These are phyloP conservation scores for Forbesichthys agassizii DNA, from an alignment of 2,113 vertebrate species.

Conservation along the genomic window DNA sequence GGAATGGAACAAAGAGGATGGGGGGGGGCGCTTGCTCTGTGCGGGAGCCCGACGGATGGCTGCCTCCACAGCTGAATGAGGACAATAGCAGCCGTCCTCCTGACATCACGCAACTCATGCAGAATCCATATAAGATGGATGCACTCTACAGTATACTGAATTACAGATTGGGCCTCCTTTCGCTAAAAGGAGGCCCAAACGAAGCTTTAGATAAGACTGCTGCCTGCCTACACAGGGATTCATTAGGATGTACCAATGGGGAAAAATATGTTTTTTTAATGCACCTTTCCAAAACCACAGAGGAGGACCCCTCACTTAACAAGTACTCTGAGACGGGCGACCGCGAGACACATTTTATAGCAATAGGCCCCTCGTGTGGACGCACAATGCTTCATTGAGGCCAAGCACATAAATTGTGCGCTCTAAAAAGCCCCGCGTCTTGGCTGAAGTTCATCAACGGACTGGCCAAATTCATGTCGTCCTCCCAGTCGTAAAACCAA, in stretches of 20 bases:
- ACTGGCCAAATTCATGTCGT: constrained; percentile 30
- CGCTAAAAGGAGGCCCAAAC: background rate
- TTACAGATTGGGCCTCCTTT: background rate
- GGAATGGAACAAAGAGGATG: constrained; percentile 38
- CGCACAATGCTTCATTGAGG: constrained; percentile 53
- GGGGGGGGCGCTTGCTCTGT: constrained; percentile 21
- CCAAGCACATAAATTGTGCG: constrained; percentile 49
- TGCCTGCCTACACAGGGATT: background rate
- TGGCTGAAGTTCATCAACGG: constrained; percentile 56
- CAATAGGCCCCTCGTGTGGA: constrained; percentile 40
- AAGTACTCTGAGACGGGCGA: constrained; percentile 36
- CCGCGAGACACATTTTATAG: constrained; percentile 44
- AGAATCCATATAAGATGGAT: background rate
- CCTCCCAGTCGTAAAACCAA: constrained; percentile 51
- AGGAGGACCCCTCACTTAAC: constrained; percentile 25
- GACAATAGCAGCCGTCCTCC: constrained; percentile 5
- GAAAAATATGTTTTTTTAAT: constrained; percentile 31
- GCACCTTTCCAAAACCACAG: constrained; percentile 1
- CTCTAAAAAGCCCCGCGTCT: constrained; percentile 55
- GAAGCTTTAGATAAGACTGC: constrained; percentile 4
- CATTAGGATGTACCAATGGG: constrained; percentile 11
- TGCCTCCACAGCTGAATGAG: constrained; percentile 25
- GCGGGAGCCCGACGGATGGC: constrained; percentile 26
- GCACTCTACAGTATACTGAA: background rate
- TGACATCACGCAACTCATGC: background rate